Evolutionary conservation across 2,797 vertebrate species (phyloP).

Genomic region (Pseudochirops cupreus): DNA sequence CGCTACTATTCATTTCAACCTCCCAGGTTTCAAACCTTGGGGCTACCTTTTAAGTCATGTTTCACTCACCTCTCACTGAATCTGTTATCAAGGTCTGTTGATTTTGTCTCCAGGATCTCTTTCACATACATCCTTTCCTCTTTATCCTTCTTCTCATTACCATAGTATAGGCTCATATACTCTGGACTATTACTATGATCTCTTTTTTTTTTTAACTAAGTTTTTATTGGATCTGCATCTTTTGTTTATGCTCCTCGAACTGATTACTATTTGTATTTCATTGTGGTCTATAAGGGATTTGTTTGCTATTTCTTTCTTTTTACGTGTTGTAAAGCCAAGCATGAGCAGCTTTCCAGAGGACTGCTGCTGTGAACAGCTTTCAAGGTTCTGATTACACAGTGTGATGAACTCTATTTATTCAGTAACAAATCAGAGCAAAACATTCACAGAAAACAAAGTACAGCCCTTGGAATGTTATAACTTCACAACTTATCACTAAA

Average conservation of each 20-base stretch:
- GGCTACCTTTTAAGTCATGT: slow-evolving; percentile 4
- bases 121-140: background rate
- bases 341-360: too few species aligned
- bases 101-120: background rate
- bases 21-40: background rate
- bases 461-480: too few species aligned
- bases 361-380: too few species aligned
- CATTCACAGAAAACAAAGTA: too few species aligned
- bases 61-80: background rate
- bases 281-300: background rate
- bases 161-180: slow-evolving; percentile 13
- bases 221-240: background rate
- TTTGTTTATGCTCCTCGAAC: background rate
- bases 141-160: background rate
- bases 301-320: background rate
- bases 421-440: too few species aligned
- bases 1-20: slow-evolving; percentile 4
- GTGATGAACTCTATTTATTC: too few species aligned
- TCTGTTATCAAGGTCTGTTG: background rate
- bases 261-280: background rate
- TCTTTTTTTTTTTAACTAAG: background rate
- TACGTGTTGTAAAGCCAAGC: too few species aligned
- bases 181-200: background rate
- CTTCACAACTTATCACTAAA: too few species aligned
- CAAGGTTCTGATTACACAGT: too few species aligned